Evolutionary conservation across 2,113 vertebrate species (phyloP), one percentile per base, ranked within the genome.

Genomic region (Orcinus orca): DNA sequence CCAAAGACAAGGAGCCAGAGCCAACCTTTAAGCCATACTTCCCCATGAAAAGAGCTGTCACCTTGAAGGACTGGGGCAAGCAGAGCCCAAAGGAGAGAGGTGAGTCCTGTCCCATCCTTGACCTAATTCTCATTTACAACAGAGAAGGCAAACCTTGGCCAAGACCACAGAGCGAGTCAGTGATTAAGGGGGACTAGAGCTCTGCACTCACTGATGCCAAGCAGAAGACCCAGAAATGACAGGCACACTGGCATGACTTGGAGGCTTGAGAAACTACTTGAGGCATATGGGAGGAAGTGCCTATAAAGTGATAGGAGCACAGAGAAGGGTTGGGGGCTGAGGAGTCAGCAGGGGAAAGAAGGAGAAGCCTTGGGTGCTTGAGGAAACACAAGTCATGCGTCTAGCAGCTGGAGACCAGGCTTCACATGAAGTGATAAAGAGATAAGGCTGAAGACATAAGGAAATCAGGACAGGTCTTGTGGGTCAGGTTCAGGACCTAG

Each of bases 71-170:
- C 55, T 93, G 87, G 80, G 58, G 68, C 47, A 94, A 81, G 70
- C 95, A 95, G 73, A 97, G 70, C 71, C 44, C 92, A 77, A 97
- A 88, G 84, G 97, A 96, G 58, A 97, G 88, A 97, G 97, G 98
- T 98, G 65, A 97, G 95, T 79, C 60, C 26, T 36, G 4, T 17
- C 1, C 82, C 50, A 71, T 86, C 74, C 41, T 83, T 95, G 58
- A 87, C 23, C 44, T 76, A 86, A 53, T 83, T 60, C 36, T 82
- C 68, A 84, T 58, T 88, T 76, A 60, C 14, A 93, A 90, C 47
- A 83, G 79, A 95, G 36, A 90, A 88, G 63, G n/a, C 29, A 90
- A 73, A 87, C 55, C 25, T 76, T 87, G 38, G 53, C 53, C 71
- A 77, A 92, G 55, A 41, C 29, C 12, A 84, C 26, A 79, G 88